Evolutionary conservation across 1,140 invertebrate species (phyloP), one percentile per base, ranked within the genome.

Genomic region (Aphelenchoides besseyi): DNA sequence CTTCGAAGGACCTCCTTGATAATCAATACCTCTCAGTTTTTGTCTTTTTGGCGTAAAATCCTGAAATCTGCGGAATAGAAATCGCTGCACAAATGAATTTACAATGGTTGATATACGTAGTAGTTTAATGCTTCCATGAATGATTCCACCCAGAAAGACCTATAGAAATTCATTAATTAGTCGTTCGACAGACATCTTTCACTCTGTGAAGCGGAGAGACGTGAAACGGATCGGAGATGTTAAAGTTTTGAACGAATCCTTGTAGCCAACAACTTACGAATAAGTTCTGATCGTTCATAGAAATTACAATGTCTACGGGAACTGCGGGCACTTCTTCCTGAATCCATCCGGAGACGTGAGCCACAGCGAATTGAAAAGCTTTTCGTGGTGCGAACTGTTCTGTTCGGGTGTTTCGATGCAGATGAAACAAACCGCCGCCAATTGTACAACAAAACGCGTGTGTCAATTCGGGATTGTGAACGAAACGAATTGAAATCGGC

Each of bases 181-280:
- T 52, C 41, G 41, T 48, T n/a, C 2, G 23, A n/a, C n/a, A n/a
- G n/a, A n/a, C n/a, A n/a, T n/a, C n/a, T n/a, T n/a, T 29, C 33
- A 77, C 76, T 37, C 69, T 72, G 35, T 78, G 36, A 53, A 53
- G 41, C 12, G 74, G 53, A 9, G 57, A 41, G 2, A 68, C 61
- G 16, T 71, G 59, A 53, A 86, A 86, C 0, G 90, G 89, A 84
- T 96, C 90, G 0, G 90, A 89, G 61, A 97, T 91, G 84, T 97
- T 92, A 81, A 97, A 97, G 81, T 97, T 94, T 36, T 93, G 88
- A 2, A 97, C 88, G 83, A 97, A 94, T 16, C 88, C 95, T 79
- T 97, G 94, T 0, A 93, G 81, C 92, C 93, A 97, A 83, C 92
- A 93, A 64, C 90, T 91, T 35, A 95, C 88, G 85, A 95, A 97